Evolutionary conservation across 2,797 vertebrate genomes (phyloP).

Genomic region (Epinephelus malabaricus): DNA sequence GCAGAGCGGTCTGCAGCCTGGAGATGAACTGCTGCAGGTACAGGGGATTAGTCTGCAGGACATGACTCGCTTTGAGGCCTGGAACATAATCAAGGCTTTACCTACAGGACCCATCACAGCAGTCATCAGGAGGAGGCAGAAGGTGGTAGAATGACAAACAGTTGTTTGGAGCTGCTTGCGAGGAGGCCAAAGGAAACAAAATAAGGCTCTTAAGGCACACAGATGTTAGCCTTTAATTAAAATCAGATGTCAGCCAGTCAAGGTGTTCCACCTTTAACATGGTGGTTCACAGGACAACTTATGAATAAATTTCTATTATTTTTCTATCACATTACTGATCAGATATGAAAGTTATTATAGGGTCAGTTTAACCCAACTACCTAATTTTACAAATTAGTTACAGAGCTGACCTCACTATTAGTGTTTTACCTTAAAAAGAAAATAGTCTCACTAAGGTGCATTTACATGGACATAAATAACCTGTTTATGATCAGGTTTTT

Average conservation of each 20-base stretch:
- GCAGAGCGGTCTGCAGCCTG: conserved; percentile 86
- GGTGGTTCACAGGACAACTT: background rate
- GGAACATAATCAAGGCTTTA: conserved; percentile 92
- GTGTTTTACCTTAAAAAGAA: background rate
- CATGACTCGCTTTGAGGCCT: conserved; percentile 94
- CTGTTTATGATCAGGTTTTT: too few relatives aligned
- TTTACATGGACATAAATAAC: too few relatives aligned
- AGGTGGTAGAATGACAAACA: background rate
- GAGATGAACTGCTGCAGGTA: conserved; percentile 91
- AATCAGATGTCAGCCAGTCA: background rate
- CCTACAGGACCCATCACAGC: conserved; percentile 88
- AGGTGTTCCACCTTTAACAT: background rate
- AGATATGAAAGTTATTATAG: background rate
- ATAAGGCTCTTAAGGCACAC: background rate
- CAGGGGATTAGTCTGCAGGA: conserved; percentile 87
- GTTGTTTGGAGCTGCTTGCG: background rate
- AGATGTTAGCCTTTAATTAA: background rate
- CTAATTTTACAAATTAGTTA: too few relatives aligned
- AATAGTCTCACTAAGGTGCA: background rate
- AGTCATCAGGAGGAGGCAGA: conserved; percentile 83
- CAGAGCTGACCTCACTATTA: background rate
- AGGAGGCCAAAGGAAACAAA: background rate
- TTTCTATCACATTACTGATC: conserved; percentile 15
- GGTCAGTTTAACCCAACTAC: too few relatives aligned
- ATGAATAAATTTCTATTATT: conserved; percentile 6